A percentile compares a stretch with the other conserved stretches of the same genome.
These are phyloP conservation scores for Leptatherina wallacei DNA, from an alignment of 2,797 vertebrate species.

Conservation along the genomic window DNA sequence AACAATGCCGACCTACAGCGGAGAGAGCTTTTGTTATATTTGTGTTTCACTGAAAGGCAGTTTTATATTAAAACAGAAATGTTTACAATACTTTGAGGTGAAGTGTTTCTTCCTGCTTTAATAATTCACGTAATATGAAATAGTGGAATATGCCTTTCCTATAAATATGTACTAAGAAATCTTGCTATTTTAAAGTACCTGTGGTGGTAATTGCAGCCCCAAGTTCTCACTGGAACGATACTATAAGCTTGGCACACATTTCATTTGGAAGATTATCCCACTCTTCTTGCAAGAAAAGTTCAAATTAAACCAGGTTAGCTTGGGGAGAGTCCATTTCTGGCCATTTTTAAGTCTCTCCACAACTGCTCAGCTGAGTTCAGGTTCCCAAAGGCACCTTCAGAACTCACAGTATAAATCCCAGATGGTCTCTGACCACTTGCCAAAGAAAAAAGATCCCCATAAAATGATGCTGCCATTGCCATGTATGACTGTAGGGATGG, in stretches of 20 bases:
- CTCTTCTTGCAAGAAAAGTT: background rate
- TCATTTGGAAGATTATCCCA: background rate
- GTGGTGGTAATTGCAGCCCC: background rate
- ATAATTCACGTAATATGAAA: too few relatives aligned
- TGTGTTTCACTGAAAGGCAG: too few relatives aligned
- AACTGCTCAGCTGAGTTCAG: background rate
- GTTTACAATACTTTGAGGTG: too few relatives aligned
- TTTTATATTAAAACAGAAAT: too few relatives aligned
- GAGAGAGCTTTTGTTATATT: slow-evolving; percentile 19
- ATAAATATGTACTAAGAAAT: too few relatives aligned
- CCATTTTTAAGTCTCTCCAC: background rate
- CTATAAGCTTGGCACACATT: background rate
- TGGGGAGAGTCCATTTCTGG: background rate
- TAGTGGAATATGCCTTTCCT: too few relatives aligned
- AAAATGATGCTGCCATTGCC: background rate
- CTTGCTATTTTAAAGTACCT: background rate
- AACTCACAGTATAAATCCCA: background rate
- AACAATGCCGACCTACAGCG: slow-evolving; percentile 91
- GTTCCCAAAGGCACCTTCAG: background rate
- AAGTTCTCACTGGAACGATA: background rate
- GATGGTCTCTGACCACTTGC: background rate
- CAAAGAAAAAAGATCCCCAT: background rate
- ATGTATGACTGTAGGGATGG: background rate
- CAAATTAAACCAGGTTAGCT: background rate
- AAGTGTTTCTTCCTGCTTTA: too few relatives aligned